Evolutionary conservation across 2,888 invertebrate species (phyloP).

Genomic region (Archaeoteleia sp.): DNA sequence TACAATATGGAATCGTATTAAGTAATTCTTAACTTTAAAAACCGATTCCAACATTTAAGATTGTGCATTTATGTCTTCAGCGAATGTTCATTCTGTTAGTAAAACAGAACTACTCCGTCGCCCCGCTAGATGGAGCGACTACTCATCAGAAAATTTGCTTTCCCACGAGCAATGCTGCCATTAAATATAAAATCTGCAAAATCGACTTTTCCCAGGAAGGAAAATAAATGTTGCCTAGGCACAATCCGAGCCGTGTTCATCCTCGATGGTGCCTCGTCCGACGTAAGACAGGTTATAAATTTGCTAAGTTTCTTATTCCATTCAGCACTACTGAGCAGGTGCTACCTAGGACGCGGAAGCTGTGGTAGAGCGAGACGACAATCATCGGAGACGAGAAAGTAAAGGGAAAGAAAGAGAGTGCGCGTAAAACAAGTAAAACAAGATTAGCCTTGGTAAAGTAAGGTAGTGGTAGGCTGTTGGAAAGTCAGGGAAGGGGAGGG

Average conservation of each 20-base stretch:
- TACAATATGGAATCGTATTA: too few species aligned
- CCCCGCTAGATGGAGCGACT: too few species aligned
- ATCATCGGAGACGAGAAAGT: constrained; percentile 36
- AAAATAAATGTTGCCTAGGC: constrained; percentile 20
- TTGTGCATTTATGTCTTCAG: too few species aligned
- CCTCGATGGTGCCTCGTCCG: constrained; percentile 10
- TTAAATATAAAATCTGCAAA: constrained; percentile 4
- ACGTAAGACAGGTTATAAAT: constrained; percentile 42
- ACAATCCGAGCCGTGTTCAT: constrained; percentile 28
- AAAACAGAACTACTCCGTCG: too few species aligned
- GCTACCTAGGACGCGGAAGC: constrained; percentile 41
- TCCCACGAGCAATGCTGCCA: constrained; percentile 4
- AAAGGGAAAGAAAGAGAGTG: constrained; percentile 20
- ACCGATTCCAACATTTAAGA: too few species aligned
- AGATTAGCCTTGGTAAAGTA: constrained; percentile 19
- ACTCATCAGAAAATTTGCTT: too few species aligned
- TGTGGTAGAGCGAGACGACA: constrained; percentile 34
- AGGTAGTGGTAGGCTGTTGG: constrained; percentile 3
- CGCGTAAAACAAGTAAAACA: constrained; percentile 8
- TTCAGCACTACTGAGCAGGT: constrained; percentile 45
- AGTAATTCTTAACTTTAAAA: too few species aligned
- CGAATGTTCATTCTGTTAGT: too few species aligned
- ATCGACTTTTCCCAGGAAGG: constrained; percentile 16
- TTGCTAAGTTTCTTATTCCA: constrained; percentile 43
- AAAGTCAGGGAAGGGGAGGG: background rate